Conservation (phyloP, 2,888 invertebrate genomes). For the Gastrophysa polygoni region DNA sequence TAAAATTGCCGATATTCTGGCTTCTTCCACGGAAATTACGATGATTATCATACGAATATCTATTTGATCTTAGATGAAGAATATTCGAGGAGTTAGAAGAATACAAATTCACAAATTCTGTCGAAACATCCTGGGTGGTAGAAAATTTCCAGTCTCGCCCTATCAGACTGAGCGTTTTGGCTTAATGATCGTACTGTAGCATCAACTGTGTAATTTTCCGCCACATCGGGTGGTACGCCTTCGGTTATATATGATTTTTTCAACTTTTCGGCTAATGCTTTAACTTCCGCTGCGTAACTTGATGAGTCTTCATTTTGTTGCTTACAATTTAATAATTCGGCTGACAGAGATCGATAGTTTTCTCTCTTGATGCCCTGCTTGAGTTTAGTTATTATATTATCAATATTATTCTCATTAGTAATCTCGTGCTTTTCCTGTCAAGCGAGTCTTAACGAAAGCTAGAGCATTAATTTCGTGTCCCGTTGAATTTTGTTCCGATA, state of each 20-base stretch:
- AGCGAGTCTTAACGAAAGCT: slow-evolving; percentile 25
- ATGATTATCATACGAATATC: no score
- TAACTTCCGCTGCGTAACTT: slow-evolving; percentile 16
- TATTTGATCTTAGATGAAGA: no score
- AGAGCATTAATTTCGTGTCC: no score
- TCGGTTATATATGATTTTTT: slow-evolving; percentile 18
- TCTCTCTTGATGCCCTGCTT: slow-evolving; percentile 16
- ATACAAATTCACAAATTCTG: slow-evolving; percentile 23
- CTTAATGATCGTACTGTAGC: slow-evolving; percentile 9
- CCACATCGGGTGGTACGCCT: slow-evolving; percentile 16
- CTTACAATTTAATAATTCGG: not conserved
- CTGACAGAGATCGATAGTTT: slow-evolving; percentile 3
- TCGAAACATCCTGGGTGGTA: slow-evolving; percentile 7
- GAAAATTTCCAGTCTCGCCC: slow-evolving; percentile 7
- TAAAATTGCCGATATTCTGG: no score
- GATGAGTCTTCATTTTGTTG: slow-evolving; percentile 10
- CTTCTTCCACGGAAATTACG: no score
- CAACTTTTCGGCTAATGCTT: slow-evolving; percentile 1
- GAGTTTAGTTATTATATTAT: slow-evolving; percentile 6
- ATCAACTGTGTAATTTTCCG: slow-evolving; percentile 12
- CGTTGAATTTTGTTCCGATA: no score
- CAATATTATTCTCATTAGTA: slow-evolving; percentile 11
- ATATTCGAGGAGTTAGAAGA: no score
- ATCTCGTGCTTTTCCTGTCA: slow-evolving; percentile 19
- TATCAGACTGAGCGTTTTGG: slow-evolving; percentile 10